Evolutionary conservation across 2,888 invertebrate species (phyloP), one percentile per base, ranked within the genome.

Genomic region (Parnassius smintheus): DNA sequence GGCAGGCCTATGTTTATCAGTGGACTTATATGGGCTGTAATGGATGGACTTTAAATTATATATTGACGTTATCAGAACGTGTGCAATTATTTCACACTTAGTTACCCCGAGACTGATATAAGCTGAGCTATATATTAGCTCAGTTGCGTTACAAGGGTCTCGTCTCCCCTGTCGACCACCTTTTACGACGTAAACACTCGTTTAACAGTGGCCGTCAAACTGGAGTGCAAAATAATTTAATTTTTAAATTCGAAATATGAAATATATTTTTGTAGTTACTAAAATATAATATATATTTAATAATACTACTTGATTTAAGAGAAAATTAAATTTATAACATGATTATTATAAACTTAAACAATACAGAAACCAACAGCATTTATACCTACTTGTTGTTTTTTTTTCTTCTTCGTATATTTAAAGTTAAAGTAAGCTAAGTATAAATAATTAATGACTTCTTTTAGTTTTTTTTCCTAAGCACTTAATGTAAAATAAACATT

Each of bases 111-210:
- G 65, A 62, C 54, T 62, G 63, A 66, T 68, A 70, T 70, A 64
- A 64, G 64, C 61, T 59, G 64, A 74, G 76, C 65, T 73, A 73
- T 73, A 71, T 72, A 73, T 67, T 55, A 57, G 56, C 64, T 65
- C 60, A 12, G 22, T 67, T 61, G 70, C 75, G 73, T 75, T 73
- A 73, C 72, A 76, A 81, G 81, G 80, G 78, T 75, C 77, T 73
- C 77, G 62, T 74, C 78, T 78, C 78, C 78, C 76, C 71, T 75
- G 13, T 76, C 80, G 81, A 74, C 82, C 83, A 78, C 86, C 85
- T 88, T 87, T 88, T 86, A 86, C 86, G 86, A 87, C 84, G 82
- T 83, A 83, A 86, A 86, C 83, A 83, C 74, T 75, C 77, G 75
- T 65, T 72, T 66, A 46, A 53, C 70, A 65, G 54, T 1, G 83